Evolutionary conservation across 2,888 invertebrate species (phyloP).

Genomic region (Phoenoteleia sp.): DNA sequence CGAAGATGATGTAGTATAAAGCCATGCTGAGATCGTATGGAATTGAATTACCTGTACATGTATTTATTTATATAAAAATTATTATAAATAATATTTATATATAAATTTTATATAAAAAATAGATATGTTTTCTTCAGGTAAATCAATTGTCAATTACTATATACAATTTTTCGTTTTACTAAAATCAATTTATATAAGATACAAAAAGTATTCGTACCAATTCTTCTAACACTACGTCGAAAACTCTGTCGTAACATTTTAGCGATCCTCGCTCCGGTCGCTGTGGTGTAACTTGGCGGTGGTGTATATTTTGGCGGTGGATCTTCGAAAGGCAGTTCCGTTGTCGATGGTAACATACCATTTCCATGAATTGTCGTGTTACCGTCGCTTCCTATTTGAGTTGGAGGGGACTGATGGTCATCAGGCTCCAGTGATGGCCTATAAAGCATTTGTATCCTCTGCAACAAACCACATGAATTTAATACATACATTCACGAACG

Average conservation of each 20-base stretch:
- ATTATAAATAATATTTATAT: too few relatives aligned
- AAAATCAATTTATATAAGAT: too few relatives aligned
- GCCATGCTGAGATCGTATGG: too few relatives aligned
- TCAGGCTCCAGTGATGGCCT: slow-evolving; percentile 90
- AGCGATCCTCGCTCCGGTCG: slow-evolving; percentile 94
- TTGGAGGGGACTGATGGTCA: slow-evolving; percentile 83
- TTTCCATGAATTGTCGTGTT: slow-evolving; percentile 80
- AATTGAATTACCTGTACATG: too few relatives aligned
- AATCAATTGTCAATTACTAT: too few relatives aligned
- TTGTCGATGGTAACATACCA: slow-evolving; percentile 81
- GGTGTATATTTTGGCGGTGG: slow-evolving; percentile 98
- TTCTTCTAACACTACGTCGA: slow-evolving; percentile 92
- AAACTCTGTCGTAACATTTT: slow-evolving; percentile 93
- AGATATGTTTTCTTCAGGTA: too few relatives aligned
- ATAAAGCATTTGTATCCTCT: slow-evolving; percentile 95
- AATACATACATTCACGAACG: not conserved
- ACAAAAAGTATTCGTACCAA: slow-evolving; percentile 87
- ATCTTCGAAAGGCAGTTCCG: slow-evolving; percentile 88
- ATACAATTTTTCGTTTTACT: too few relatives aligned
- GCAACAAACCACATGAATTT: slow-evolving; percentile 78
- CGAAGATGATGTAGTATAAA: too few relatives aligned
- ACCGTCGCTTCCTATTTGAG: slow-evolving; percentile 78
- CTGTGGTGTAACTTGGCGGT: slow-evolving; percentile 97
- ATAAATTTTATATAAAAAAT: too few relatives aligned
- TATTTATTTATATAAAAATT: too few relatives aligned